Evolutionary conservation across 2,888 invertebrate species (phyloP), one percentile per base, ranked within the genome.

Genomic region (Villa cingulata): DNA sequence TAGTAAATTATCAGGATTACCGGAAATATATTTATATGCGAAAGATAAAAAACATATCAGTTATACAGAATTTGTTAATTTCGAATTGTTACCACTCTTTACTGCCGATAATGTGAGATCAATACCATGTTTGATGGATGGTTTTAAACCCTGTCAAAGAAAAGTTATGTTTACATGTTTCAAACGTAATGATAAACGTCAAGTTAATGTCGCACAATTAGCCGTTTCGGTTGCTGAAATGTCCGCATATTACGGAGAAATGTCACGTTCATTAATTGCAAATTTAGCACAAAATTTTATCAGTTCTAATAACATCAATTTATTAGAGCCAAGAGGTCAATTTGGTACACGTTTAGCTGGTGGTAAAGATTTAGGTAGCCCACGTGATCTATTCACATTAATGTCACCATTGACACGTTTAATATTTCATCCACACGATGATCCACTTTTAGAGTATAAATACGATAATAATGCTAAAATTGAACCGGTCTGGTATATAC

Each of bases 231-330:
- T 99, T 3, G 94, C 95, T 1, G 97, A 98, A 70, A 82, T 86
- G 64, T 95, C 96, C 0, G 95, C 96, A 2, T 98, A 99, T 75
- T 98, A 98, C 63, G 98, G 98, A 61, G 98, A 98, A 72, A 78
- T 75, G 54, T 96, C 97, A 14, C 88, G 90, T 73, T 79, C 84
- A 65, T 98, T 97, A 0, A 98, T 98, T 58, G 86, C 98, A 37
- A 92, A 91, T 68, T 75, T 98, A 65, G 98, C 98, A 0, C 97
- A 98, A 66, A 94, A 98, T 71, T 99, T 81, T 69, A 91, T 99
- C 6, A 98, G 98, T 10, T 92, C 92, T 15, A 99, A 98, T 69
- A 98, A 99, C 62, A 84, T 98, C 49, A 99, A 98, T 68, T 65
- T 98, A 19, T 72, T 98, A 45, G 82, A 87, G 67, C 98, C 98